Base-by-base conservation (phyloP, 2,113 vertebrate genomes). In the Rhineura floridana region DNA sequence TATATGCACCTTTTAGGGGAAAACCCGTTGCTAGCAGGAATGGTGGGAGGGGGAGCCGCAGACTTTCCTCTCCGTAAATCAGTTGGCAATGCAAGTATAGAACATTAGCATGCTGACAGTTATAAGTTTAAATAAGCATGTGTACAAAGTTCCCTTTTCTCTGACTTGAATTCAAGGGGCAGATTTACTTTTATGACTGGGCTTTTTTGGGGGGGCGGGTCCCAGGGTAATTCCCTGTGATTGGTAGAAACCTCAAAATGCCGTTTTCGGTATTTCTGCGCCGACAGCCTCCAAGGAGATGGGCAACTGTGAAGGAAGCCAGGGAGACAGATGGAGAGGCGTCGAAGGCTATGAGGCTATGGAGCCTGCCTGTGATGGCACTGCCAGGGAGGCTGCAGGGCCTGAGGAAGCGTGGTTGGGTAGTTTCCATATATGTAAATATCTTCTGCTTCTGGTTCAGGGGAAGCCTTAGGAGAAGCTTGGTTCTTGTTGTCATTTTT, bases 361-460 rank as follows among this genome's bases (percentile, higher is more conserved):
- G 63, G 72, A 63, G 55, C 63, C 36, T 36, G 48, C 19, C 55
- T 63, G n/a, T n/a, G 55, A 76, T 59, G 55, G 42, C 30, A 63
- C 30, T 30, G 48, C 28, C 36, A 85, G 55, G 33, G 78, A 76
- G n/a, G 42, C 25, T 46, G 70, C 10, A 62, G 55, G 44, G 9
- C 52, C 33, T 13, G 25, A 65, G 59, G 33, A 76, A 65, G 69
- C 75, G 15, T 59, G 55, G 55, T 39, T 67, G 46, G 85, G 62
- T 36, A 13, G 8, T 87, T 87, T 80, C 65, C 85, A 59, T 81
- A 30, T 77, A 50, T 39, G 78, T 48, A 86, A 77, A 86, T 81
- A 33, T 81, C 63, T 87, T 81, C 30, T 30, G 36, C 28, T 52
- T 25, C 42, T 75, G 79, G 63, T 76, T 80, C 25, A 67, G 30